phyloP scores from a whole-genome alignment of 1,140 invertebrate species.

The Pomacea maculata region DNA sequence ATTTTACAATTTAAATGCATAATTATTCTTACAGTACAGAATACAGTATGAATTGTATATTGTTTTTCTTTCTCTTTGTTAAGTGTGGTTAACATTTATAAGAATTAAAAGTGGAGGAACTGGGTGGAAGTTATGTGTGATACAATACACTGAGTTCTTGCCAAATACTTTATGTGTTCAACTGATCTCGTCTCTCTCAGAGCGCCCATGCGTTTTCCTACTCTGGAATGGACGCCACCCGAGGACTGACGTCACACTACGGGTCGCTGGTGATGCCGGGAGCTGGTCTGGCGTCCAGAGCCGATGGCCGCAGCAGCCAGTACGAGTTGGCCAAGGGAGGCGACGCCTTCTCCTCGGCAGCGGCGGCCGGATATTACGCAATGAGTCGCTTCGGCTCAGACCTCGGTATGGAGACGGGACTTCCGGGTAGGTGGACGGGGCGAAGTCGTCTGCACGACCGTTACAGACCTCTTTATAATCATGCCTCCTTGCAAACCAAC shows the following conservation, averaged over 20 bases:
- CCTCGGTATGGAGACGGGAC: slow-evolving; percentile 36
- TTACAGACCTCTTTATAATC: too few species aligned
- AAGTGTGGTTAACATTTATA: too few species aligned
- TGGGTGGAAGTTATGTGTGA: neutral
- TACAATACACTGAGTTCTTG: neutral
- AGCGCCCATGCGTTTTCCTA: slow-evolving; percentile 40
- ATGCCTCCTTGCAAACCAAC: too few species aligned
- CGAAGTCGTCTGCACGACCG: too few species aligned
- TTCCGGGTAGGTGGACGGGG: slow-evolving; percentile 25
- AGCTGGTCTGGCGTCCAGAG: slow-evolving; percentile 13
- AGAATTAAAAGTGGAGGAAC: too few species aligned
- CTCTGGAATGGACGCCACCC: slow-evolving; percentile 38
- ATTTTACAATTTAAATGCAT: too few species aligned
- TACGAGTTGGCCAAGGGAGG: slow-evolving; percentile 46
- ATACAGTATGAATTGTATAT: too few species aligned
- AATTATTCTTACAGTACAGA: too few species aligned
- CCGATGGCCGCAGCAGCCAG: slow-evolving; percentile 31
- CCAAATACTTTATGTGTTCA: neutral
- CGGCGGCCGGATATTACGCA: slow-evolving; percentile 54
- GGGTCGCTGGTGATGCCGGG: slow-evolving; percentile 45
- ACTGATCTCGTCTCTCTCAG: slow-evolving; percentile 66
- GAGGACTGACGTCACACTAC: slow-evolving; percentile 44
- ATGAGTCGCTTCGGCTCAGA: slow-evolving; percentile 52
- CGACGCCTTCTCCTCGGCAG: slow-evolving; percentile 44
- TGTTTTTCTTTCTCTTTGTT: too few species aligned